Evolutionary conservation across 2,113 vertebrate species (phyloP).

Genomic region (Crotalus horridus): DNA sequence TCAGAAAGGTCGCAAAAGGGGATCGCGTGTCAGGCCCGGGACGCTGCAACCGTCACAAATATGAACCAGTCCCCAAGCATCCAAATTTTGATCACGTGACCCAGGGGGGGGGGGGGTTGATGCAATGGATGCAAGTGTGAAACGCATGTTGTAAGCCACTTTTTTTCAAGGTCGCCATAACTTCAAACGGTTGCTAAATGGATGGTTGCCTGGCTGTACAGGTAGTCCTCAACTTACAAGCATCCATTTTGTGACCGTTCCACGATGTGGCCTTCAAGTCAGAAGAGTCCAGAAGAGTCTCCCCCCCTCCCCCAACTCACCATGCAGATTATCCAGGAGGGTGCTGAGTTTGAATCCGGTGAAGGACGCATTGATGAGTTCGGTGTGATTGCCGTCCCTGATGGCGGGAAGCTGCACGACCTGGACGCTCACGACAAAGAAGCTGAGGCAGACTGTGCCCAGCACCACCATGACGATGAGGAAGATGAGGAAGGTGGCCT

Average conservation of each 20-base stretch:
- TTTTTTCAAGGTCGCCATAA: background rate
- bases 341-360: conserved; percentile 84
- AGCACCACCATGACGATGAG: conserved; percentile 80
- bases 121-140: background rate
- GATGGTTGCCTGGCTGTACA: background rate
- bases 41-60: background rate
- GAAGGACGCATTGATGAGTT: conserved; percentile 66
- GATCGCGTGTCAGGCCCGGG: background rate
- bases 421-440: conserved; percentile 72
- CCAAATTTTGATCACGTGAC: background rate
- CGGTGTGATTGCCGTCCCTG: conserved; percentile 41
- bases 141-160: background rate
- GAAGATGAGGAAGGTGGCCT: conserved; percentile 89
- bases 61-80: background rate
- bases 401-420: conserved; percentile 60
- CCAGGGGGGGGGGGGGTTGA: background rate
- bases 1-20: background rate
- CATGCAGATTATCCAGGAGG: conserved; percentile 74
- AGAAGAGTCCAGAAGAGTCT: no score
- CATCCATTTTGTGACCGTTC: background rate
- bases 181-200: background rate
- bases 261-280: background rate
- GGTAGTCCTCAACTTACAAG: background rate
- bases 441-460: conserved; percentile 81
- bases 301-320: conserved; percentile 59